Evolutionary conservation across 2,113 vertebrate species (phyloP).

Genomic region (Benitochromis conjunctus): DNA sequence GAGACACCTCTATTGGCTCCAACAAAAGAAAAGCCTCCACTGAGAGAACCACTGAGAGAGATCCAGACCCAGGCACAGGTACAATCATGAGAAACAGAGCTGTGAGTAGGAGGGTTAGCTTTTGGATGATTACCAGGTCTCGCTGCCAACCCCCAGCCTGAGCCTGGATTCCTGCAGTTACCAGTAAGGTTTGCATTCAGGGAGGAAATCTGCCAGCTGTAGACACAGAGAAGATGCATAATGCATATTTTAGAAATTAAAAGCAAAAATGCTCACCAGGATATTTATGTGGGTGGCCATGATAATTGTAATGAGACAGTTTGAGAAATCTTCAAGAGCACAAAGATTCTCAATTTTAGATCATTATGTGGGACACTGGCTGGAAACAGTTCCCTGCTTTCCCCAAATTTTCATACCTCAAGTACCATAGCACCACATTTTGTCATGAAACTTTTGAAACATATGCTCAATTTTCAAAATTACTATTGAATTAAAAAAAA

Average conservation of each 20-base stretch:
- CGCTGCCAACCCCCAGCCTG: not conserved
- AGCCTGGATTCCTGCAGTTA: conserved; percentile 29
- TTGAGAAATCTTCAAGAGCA: not conserved
- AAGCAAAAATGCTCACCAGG: not conserved
- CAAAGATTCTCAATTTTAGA: not conserved
- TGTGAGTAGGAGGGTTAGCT: not conserved
- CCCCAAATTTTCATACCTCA: not conserved
- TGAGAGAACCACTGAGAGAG: not conserved
- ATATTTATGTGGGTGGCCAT: not conserved
- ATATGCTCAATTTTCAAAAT: not conserved
- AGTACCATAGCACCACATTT: not conserved
- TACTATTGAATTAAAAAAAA: not conserved
- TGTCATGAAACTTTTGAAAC: not conserved
- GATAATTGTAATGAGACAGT: not conserved
- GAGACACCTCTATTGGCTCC: conserved; percentile 18
- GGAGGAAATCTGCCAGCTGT: not conserved
- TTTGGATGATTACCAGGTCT: conserved; percentile 50
- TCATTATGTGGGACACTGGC: not conserved
- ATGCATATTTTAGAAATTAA: not conserved
- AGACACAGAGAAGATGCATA: not conserved
- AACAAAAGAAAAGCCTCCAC: conserved; percentile 11
- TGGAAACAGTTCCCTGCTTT: not conserved
- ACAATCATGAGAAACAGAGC: conserved; percentile 11
- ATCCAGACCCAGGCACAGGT: conserved; percentile 42
- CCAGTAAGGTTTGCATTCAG: conserved; percentile 26